Conservation (phyloP, 2,113 vertebrate species). For the Balaeniceps rex region DNA sequence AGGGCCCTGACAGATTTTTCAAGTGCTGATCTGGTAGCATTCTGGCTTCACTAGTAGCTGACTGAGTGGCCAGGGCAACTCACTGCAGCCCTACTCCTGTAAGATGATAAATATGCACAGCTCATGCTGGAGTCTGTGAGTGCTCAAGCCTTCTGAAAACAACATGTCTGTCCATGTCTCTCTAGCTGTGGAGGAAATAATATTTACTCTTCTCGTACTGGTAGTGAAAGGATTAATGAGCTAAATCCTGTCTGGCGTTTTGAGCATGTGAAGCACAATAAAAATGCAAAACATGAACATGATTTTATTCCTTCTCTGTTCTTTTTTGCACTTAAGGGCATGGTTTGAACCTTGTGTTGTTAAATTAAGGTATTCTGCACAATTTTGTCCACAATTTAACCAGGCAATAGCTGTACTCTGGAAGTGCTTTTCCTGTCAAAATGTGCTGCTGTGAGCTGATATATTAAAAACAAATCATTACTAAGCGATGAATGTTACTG, state of each 20-base stretch:
- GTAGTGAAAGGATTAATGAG: background rate
- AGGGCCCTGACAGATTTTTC: background rate
- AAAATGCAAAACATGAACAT: background rate
- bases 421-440: background rate
- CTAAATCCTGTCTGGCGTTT: background rate
- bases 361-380: background rate
- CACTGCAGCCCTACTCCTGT: background rate
- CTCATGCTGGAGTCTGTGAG: background rate
- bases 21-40: background rate
- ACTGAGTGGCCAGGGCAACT: background rate
- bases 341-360: background rate
- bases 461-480: conserved; percentile 28
- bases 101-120: background rate
- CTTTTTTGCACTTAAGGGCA: background rate
- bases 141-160: background rate
- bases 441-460: background rate
- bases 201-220: background rate
- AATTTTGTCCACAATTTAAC: background rate
- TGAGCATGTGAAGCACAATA: background rate
- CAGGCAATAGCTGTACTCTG: background rate
- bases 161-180: background rate
- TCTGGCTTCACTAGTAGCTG: background rate
- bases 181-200: background rate
- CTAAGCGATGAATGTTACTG: conserved; percentile 5
- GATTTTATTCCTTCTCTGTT: background rate